These are phyloP conservation scores for Paedocypris sp. DNA, from an alignment of 2,113 vertebrate species.

Conservation along the genomic window DNA sequence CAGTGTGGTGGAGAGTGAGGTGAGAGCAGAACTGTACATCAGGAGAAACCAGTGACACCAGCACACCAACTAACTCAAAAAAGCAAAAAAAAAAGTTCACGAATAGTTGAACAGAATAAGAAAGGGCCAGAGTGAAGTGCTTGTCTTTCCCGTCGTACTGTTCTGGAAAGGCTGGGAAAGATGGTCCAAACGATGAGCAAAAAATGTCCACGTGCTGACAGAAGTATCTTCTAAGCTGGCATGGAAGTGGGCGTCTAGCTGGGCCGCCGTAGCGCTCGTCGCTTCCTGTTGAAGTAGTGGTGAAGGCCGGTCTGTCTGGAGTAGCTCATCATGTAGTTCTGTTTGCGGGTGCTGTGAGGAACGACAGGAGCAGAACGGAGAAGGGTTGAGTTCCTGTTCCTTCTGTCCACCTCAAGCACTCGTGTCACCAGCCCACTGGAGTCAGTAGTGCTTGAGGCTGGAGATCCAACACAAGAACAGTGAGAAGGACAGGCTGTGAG, in stretches of 20 bases:
- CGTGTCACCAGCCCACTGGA: constrained; percentile 44
- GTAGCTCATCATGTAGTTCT: constrained; percentile 99
- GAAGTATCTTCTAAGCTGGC: constrained; percentile 47
- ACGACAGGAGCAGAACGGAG: not conserved
- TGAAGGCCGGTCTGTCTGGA: constrained; percentile 91
- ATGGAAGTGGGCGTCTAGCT: constrained; percentile 57
- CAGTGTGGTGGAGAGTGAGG: constrained; percentile 56
- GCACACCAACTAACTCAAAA: constrained; percentile 48
- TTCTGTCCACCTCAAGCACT: constrained; percentile 65
- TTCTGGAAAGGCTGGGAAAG: constrained; percentile 42
- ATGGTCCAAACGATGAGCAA: constrained; percentile 35
- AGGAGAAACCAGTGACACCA: constrained; percentile 44
- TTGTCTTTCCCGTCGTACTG: constrained; percentile 41
- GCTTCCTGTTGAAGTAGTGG: constrained; percentile 96
- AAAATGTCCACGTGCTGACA: constrained; percentile 46
- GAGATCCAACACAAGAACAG: constrained; percentile 33
- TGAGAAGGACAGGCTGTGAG: constrained; percentile 29
- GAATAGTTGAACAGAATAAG: constrained; percentile 36
- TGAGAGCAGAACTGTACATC: constrained; percentile 29
- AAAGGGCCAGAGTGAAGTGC: constrained; percentile 49
- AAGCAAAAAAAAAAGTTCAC: constrained; percentile 31
- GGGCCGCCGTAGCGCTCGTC: constrained; percentile 82
- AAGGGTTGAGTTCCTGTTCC: constrained; percentile 41
- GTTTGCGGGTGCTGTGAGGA: constrained; percentile 85
- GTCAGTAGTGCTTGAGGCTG: constrained; percentile 50